Conservation (phyloP, 2,113 vertebrate genomes). For the Xenopus borealis region DNA sequence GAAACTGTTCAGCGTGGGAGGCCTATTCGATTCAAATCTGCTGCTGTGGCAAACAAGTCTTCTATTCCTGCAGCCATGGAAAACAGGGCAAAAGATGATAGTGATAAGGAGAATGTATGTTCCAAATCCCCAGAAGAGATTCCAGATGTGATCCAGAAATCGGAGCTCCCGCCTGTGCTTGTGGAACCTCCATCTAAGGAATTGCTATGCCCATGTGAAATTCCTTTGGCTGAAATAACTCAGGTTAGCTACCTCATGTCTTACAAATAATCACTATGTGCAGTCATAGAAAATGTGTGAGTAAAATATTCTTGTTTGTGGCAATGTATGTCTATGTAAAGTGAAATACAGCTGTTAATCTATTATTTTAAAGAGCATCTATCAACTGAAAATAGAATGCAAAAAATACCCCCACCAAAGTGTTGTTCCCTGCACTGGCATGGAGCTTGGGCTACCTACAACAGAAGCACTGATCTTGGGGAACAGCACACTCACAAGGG, state of each 20-base stretch:
- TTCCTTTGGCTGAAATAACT: conserved; percentile 53
- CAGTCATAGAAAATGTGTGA: too few relatives aligned
- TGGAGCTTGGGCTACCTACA: too few relatives aligned
- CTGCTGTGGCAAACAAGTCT: conserved; percentile 71
- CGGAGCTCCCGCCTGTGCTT: conserved; percentile 42
- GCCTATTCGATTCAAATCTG: conserved; percentile 82
- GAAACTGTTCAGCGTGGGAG: conserved; percentile 94
- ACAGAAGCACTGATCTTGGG: too few relatives aligned
- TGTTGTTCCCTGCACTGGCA: too few relatives aligned
- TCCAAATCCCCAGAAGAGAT: conserved; percentile 50
- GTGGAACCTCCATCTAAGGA: conserved; percentile 48
- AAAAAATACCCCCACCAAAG: too few relatives aligned
- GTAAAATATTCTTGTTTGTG: too few relatives aligned
- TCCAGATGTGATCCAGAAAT: conserved; percentile 42
- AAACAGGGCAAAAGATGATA: conserved; percentile 68
- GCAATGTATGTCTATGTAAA: too few relatives aligned
- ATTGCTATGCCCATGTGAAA: conserved; percentile 47
- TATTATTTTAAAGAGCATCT: too few relatives aligned
- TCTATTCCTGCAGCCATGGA: conserved; percentile 61
- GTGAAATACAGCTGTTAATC: too few relatives aligned
- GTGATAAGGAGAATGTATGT: conserved; percentile 69
- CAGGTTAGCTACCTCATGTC: conserved; percentile 56
- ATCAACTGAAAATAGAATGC: too few relatives aligned
- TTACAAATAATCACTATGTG: too few relatives aligned
- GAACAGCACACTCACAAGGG: too few relatives aligned